phyloP scores from a whole-genome alignment of 2,113 vertebrate genomes.

The Lophura nycthemera region DNA sequence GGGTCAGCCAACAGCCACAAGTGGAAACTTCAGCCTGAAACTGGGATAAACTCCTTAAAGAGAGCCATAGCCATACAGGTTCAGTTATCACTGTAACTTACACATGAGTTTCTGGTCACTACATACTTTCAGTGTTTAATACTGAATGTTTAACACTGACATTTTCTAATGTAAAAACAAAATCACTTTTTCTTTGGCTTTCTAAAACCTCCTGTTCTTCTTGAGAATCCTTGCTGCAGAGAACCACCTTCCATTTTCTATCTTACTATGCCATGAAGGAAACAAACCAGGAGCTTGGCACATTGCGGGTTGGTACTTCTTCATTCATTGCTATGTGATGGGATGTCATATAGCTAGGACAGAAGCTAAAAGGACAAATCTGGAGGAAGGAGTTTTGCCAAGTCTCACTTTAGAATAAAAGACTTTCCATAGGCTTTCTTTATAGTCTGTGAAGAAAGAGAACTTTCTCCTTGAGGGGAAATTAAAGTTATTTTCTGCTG shows the following conservation, averaged over 20 bases:
- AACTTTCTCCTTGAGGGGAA: background rate
- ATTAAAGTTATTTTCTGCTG: background rate
- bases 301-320: background rate
- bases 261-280: background rate
- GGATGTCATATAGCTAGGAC: background rate
- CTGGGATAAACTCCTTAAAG: background rate
- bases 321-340: background rate
- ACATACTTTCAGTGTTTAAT: background rate
- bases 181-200: background rate
- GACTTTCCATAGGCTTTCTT: background rate
- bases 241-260: background rate
- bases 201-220: background rate
- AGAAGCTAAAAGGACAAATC: background rate
- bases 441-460: background rate
- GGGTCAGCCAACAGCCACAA: background rate
- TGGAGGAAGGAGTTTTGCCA: background rate
- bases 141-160: accelerated
- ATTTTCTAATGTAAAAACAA: background rate
- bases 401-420: background rate
- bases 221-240: background rate
- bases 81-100: background rate
- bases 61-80: background rate
- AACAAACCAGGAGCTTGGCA: background rate
- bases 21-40: background rate
- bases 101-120: background rate